Evolutionary conservation across 2,113 vertebrate genomes (phyloP).

Genomic region (Azemiops feae): DNA sequence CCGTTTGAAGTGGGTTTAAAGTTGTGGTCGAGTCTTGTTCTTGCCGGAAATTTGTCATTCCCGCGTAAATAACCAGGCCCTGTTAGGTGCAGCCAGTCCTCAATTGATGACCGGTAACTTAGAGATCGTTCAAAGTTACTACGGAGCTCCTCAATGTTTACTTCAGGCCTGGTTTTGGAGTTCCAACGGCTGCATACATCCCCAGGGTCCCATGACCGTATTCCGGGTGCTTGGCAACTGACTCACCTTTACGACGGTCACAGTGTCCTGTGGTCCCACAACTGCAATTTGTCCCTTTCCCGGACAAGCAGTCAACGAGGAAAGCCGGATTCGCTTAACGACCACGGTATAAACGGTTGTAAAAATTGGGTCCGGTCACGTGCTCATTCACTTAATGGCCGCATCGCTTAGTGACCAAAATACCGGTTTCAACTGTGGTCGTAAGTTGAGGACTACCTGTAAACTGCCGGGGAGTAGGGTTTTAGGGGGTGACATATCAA

Average conservation of each 20-base stretch:
- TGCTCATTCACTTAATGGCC: background rate
- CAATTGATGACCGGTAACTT: background rate
- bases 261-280: background rate
- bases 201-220: no score
- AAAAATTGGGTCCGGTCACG: background rate
- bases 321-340: background rate
- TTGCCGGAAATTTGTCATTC: background rate
- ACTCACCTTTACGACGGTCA: no score
- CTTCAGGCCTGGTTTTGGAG: background rate
- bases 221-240: no score
- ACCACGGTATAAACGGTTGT: no score
- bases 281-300: background rate
- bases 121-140: background rate
- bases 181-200: background rate
- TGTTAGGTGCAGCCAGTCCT: background rate
- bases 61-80: background rate
- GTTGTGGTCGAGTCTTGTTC: no score
- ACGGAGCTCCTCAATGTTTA: background rate
- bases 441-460: background rate
- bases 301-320: background rate
- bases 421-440: background rate
- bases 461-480: background rate
- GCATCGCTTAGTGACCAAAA: background rate
- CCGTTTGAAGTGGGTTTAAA: background rate
- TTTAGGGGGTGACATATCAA: background rate